These are phyloP conservation scores for Colinus virginianus DNA, from an alignment of 2,113 vertebrate species.

Conservation along the genomic window DNA sequence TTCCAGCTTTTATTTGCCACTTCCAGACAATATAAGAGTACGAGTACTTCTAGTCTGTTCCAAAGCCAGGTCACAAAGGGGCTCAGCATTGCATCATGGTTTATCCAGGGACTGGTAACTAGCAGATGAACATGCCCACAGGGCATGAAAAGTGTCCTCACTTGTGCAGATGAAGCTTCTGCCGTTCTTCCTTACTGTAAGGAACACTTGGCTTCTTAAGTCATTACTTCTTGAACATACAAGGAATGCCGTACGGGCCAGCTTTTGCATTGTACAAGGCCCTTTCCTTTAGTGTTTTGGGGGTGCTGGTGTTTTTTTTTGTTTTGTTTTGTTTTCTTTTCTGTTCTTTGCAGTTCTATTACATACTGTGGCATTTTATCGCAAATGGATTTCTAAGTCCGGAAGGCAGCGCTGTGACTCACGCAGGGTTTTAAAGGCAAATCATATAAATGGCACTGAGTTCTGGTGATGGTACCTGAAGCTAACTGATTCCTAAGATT, in stretches of 20 bases:
- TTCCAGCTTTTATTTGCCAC: background rate
- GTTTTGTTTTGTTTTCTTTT: background rate
- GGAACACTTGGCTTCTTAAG: background rate
- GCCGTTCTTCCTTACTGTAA: fast-evolving
- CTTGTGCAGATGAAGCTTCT: background rate
- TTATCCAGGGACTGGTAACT: background rate
- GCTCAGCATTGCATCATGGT: background rate
- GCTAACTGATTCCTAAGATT: background rate
- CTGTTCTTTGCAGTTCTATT: background rate
- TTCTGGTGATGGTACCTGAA: background rate
- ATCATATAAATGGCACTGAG: background rate
- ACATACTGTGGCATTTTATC: background rate
- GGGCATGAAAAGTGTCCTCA: background rate
- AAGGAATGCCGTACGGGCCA: background rate
- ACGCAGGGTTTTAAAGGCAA: background rate
- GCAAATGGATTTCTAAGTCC: background rate
- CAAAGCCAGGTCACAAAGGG: background rate
- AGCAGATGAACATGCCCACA: fast-evolving
- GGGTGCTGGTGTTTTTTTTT: background rate
- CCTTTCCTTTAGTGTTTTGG: background rate
- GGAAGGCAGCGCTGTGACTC: background rate
- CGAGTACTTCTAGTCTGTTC: background rate
- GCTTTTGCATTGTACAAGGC: background rate
- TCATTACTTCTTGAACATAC: background rate
- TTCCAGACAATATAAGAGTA: background rate